Evolutionary conservation across 2,888 invertebrate species (phyloP).

Genomic region (Calliscelio sp.): DNA sequence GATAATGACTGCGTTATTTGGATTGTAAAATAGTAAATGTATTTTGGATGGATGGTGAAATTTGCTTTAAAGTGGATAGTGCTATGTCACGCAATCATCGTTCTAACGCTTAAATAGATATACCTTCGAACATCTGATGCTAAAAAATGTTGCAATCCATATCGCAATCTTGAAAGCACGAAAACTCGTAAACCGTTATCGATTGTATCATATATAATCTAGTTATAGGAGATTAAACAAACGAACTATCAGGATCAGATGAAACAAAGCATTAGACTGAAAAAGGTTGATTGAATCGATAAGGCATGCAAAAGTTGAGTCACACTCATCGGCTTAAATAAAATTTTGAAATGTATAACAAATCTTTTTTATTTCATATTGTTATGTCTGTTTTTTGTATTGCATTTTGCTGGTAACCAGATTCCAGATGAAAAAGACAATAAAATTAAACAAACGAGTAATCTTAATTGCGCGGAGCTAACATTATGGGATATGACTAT

Average conservation of each 20-base stretch:
- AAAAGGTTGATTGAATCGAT: neutral
- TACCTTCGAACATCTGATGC: neutral
- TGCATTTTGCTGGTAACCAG: no score
- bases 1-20: slow-evolving; percentile 6
- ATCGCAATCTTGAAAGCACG: neutral
- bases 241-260: neutral
- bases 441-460: neutral
- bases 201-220: no score
- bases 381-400: no score
- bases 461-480: neutral
- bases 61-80: slow-evolving; percentile 14
- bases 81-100: slow-evolving; percentile 15
- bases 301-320: neutral
- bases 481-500: no score
- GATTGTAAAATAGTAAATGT: slow-evolving; percentile 21
- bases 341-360: neutral
- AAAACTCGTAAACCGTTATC: neutral
- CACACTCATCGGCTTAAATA: neutral
- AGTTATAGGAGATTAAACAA: neutral
- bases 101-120: slow-evolving; percentile 3
- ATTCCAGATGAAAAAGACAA: neutral
- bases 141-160: neutral
- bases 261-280: neutral
- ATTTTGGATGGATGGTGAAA: slow-evolving; percentile 5
- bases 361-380: neutral